phyloP scores from a whole-genome alignment of 2,113 vertebrate species.

The Ellobius talpinus region DNA sequence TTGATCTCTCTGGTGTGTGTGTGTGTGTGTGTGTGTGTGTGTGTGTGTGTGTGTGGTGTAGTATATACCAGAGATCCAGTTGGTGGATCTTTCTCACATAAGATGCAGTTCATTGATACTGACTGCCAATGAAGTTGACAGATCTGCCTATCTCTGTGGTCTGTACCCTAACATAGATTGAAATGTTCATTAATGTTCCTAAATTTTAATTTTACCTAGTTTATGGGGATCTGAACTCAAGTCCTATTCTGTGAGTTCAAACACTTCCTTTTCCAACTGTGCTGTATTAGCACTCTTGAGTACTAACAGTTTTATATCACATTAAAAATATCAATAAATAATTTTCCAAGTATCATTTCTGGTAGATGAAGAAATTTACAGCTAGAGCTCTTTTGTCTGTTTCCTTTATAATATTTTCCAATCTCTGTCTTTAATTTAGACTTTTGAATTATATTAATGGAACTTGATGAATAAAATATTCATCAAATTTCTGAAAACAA shows the following conservation, averaged over 20 bases:
- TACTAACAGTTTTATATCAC: background rate
- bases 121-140: background rate
- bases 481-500: no score
- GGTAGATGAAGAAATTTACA: background rate
- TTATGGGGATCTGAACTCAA: background rate
- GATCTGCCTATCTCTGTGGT: background rate
- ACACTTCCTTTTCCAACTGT: background rate
- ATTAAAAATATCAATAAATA: background rate
- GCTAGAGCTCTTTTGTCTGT: background rate
- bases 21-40: background rate
- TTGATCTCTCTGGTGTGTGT: no score
- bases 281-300: background rate
- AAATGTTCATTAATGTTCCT: background rate
- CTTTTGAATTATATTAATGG: background rate
- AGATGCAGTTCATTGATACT: background rate
- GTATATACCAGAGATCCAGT: background rate
- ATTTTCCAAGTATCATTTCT: background rate
- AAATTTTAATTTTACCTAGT: background rate
- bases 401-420: background rate
- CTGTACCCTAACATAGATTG: background rate
- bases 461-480: background rate
- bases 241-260: background rate
- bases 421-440: background rate
- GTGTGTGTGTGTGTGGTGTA: background rate
- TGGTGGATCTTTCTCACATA: background rate